phyloP scores from a whole-genome alignment of 2,113 vertebrate species.

The Ictalurus furcatus region DNA sequence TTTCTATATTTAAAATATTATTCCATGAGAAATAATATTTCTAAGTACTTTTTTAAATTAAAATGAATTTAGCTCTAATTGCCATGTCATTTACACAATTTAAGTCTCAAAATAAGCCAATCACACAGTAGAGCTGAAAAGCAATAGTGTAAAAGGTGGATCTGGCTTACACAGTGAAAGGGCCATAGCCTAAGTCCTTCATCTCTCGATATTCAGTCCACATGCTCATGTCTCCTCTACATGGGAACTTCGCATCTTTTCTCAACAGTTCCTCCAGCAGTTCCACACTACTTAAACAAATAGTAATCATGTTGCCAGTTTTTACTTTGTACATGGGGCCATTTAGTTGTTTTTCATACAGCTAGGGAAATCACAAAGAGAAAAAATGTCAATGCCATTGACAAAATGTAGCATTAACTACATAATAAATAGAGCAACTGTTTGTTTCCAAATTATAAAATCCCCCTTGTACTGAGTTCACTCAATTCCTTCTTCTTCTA shows the following conservation, averaged over 20 bases:
- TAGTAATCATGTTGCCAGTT: conserved; percentile 49
- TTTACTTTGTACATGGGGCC: conserved; percentile 80
- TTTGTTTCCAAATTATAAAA: neutral
- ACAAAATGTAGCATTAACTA: neutral
- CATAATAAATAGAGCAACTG: neutral
- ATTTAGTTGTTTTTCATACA: conserved; percentile 75
- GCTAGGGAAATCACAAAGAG: conserved; percentile 52
- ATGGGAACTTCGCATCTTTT: conserved; percentile 87
- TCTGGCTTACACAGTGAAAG: conserved; percentile 84
- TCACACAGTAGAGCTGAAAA: neutral
- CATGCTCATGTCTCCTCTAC: conserved; percentile 77
- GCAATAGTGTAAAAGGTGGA: neutral
- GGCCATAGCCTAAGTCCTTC: conserved; percentile 79
- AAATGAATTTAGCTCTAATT: neutral
- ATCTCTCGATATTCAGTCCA: conserved; percentile 87
- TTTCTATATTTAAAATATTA: neutral
- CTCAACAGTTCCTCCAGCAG: conserved; percentile 85
- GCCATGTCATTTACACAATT: neutral
- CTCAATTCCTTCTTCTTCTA: neutral
- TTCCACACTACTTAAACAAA: conserved; percentile 79
- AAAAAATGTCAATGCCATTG: neutral
- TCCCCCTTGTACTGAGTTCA: neutral
- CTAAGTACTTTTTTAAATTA: neutral
- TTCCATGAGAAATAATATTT: neutral
- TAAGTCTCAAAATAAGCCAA: neutral